Conservation (phyloP, 2,113 vertebrate genomes). For the Phyllostomus hastatus region DNA sequence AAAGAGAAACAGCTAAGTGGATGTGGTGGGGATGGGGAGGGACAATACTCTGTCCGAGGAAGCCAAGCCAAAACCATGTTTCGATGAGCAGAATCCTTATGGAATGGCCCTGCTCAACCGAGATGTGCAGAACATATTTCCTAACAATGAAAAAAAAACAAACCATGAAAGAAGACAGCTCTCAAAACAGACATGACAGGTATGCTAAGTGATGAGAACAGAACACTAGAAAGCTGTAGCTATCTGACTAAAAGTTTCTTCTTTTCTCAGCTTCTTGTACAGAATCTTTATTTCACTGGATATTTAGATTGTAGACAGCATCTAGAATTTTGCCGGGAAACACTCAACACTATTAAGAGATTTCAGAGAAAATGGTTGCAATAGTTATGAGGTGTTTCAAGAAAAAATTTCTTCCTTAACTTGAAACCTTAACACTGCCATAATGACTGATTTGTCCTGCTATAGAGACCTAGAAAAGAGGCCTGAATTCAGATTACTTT, state of each 20-base stretch:
- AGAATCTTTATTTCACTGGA: neutral
- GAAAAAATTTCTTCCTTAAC: neutral
- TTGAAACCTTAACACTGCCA: neutral
- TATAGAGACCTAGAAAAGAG: neutral
- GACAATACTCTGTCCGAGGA: neutral
- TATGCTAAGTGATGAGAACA: neutral
- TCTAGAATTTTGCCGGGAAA: neutral
- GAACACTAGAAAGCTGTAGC: neutral
- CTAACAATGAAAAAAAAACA: constrained; percentile 18
- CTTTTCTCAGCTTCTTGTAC: neutral
- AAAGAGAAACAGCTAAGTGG: neutral
- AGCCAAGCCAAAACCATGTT: neutral
- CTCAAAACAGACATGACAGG: neutral
- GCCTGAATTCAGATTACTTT: neutral
- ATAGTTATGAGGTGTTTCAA: neutral
- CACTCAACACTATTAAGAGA: constrained; percentile 1
- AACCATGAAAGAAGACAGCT: neutral
- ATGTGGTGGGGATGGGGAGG: neutral
- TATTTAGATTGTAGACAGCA: neutral
- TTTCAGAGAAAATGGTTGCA: neutral
- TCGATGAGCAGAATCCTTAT: neutral
- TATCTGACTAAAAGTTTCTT: neutral
- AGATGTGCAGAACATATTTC: neutral
- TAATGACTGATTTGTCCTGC: neutral
- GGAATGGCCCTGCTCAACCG: neutral